phyloP scores from a whole-genome alignment of 2,797 vertebrate genomes.

The Epinephelus coioides region DNA sequence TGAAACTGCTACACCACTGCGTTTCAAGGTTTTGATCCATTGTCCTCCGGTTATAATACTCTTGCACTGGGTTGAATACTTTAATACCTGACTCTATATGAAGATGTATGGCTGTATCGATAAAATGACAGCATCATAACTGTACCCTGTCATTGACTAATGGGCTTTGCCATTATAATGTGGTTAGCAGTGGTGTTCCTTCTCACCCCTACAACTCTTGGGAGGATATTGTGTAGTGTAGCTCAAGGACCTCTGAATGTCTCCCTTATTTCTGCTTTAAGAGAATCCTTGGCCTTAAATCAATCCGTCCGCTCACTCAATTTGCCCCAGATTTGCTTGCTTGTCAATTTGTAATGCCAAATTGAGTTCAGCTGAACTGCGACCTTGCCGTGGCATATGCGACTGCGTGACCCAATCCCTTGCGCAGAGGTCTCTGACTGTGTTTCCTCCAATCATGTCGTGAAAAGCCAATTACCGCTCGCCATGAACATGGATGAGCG shows the following conservation, averaged over 20 bases:
- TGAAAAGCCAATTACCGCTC: constrained; percentile 81
- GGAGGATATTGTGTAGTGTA: constrained; percentile 45
- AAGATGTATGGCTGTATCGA: constrained; percentile 58
- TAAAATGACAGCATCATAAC: constrained; percentile 62
- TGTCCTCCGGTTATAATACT: constrained; percentile 21
- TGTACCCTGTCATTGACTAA: constrained; percentile 59
- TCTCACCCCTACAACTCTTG: constrained; percentile 38
- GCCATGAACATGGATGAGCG: constrained; percentile 64
- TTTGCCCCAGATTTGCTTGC: constrained; percentile 73
- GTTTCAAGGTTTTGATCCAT: constrained; percentile 28
- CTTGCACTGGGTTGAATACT: constrained; percentile 7
- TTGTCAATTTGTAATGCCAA: constrained; percentile 76
- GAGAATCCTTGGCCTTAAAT: constrained; percentile 73
- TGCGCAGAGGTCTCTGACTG: constrained; percentile 53
- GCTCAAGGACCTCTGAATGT: constrained; percentile 69
- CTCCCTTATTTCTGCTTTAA: constrained; percentile 53
- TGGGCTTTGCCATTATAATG: constrained; percentile 60
- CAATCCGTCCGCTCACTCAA: constrained; percentile 68
- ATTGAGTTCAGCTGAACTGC: constrained; percentile 73
- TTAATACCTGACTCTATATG: constrained; percentile 26
- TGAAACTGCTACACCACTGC: constrained; percentile 1
- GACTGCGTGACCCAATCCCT: constrained; percentile 40
- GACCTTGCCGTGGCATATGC: constrained; percentile 57
- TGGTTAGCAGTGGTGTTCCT: constrained; percentile 42
- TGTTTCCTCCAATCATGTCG: constrained; percentile 57